Evolutionary conservation across 2,113 vertebrate species (phyloP), one percentile per base, ranked within the genome.

Genomic region (Cyphomyrus discorhynchus): DNA sequence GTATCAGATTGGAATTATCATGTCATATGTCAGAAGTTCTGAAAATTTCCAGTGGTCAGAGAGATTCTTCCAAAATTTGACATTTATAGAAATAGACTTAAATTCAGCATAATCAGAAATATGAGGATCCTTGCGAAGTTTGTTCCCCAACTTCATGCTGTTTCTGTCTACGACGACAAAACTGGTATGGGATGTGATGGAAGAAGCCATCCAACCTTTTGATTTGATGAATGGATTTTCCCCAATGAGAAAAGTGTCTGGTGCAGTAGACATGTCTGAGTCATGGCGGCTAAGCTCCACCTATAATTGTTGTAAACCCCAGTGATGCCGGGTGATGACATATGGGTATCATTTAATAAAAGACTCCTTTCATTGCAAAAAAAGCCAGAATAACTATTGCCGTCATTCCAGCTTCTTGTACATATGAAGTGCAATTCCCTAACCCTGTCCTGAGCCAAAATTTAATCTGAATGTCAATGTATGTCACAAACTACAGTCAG

Each of bases 151-250:
- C n/a, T 35, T 17, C 27, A 35, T 39, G 50, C 50, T 39, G 85
- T 53, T 53, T 49, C 31, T 53, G 7, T 56, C 27, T 50, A 21
- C 5, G 2, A 52, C 9, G 5, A 56, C 35, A 39, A 53, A 35
- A 87, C 27, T 27, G 13, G 2, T 10, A 53, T 27, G 56, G n/a
- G n/a, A 21, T 49, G 53, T 31, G 39, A 52, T 46, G 80, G 42
- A 21, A 52, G 88, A 21, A 35, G 74, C 70, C 31, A 46, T 90
- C 45, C 46, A 24, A 24, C 45, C 56, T 85, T 66, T 27, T 31
- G 24, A 70, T 50, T 86, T 90, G 89, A 90, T 86, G 89, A 85
- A 90, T 90, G 58, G 53, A 90, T 90, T 90, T 87, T 86, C 84
- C 89, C 70, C 45, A 58, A 6, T 74, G 83, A 87, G 58, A 21